Base-by-base conservation (phyloP, 1,140 invertebrate species). In the Cotesia typhae region DNA sequence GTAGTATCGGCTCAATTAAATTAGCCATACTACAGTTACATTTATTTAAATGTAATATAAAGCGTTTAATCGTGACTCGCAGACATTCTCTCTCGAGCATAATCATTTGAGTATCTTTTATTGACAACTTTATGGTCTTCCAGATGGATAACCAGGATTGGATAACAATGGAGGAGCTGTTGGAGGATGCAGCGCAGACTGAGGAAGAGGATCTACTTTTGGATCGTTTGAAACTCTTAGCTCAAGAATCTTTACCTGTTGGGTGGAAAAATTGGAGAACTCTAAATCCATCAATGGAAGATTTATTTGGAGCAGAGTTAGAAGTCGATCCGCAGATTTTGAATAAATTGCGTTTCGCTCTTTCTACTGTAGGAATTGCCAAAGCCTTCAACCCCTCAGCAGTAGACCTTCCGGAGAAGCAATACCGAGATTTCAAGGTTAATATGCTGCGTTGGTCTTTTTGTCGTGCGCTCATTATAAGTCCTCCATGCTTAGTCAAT, bases 361-460 rank as follows among this genome's bases (percentile, higher is more conserved):
- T 78, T 7, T 74, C 76, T 3, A 78, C 76, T 1, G 52, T 77
- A 5, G 75, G 69, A 4, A 35, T 77, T 20, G 75, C 65, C 4
- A 63, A 61, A 52, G 72, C 76, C 6, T 77, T 77, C 55, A 41
- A 72, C 41, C 75, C 77, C 0, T 36, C 37, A 20, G 53, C 63
- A 3, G 63, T 7, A 4, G 12, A 53, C 37, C 59, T 79, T 3
- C 53, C 75, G 9, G 75, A 80, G 65, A 74, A 74, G 41, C 12
- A 10, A 10, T 77, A 61, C 64, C 73, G 20, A 14, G 67, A 73
- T 17, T 69, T 71, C 9, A 78, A 77, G 37, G 20, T 75, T 7
- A 72, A 65, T 41, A 75, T 79, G 77, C 59, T 79, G 12, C 36
- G 69, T 7, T 79, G 78, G 74, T 67, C 75, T 9, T 77, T 79